Base-by-base conservation (phyloP, 2,888 invertebrate species). In the Amblyjoppa fuscipennis region DNA sequence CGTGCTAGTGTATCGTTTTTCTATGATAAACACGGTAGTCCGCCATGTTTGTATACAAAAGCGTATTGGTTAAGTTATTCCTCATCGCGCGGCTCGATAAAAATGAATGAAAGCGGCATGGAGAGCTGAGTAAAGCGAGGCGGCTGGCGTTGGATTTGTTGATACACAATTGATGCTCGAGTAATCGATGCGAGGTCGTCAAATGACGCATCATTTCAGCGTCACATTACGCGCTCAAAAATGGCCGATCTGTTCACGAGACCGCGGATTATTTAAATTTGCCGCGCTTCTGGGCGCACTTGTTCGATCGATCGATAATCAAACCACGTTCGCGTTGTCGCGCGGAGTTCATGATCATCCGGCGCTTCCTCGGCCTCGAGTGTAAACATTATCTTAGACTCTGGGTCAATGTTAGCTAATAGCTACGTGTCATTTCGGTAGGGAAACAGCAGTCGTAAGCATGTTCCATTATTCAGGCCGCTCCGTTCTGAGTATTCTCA, bases 1-100 rank as follows among this genome's bases (percentile, higher is more conserved):
- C 61, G 68, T 56, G 38, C 59, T 71, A 51, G 49, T 70, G 41
- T 34, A 20, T 41, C 41, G 13, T 53, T 83, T 59, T 74, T 75
- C 61, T n/a, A 16, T 45, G n/a, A 69, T 81, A 76, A 82, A 71
- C 68, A 85, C 56, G 49, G 59, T 61, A 45, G 71, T 51, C 74
- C 70, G 81, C 81, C 86, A 83, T 83, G 70, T 83, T 49, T 83
- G 85, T 83, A 86, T 34, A 86, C 80, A 85, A 75, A 82, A 85
- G 68, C 45, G 31, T 49, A 49, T 64, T 74, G 61, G 53, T 34
- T 53, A 45, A 68, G 34, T 69, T 31, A 45, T 53, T 16, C 31
- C 76, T 61, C 76, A 84, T 75, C 64, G 83, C 16, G 13, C 64
- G 70, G 53, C 31, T 80, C 68, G 51, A 59, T 51, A 51, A 31